Percentiles rank a stretch among this genome's conserved stretches.
Conservation (phyloP, 2,797 vertebrate genomes). For the Myioborus miniatus region DNA sequence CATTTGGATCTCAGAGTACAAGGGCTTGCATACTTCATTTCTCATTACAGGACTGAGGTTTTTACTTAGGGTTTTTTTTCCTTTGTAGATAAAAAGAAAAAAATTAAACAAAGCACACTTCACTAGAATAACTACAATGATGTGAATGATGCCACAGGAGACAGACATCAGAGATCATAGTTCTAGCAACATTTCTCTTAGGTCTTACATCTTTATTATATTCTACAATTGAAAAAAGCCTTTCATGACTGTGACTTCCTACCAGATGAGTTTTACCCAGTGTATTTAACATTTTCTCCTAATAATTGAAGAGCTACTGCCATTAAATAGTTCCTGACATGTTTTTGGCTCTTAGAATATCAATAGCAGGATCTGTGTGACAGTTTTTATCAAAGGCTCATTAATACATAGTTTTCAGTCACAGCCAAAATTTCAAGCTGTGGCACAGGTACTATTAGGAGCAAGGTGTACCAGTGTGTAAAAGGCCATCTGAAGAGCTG, state of each 20-base stretch:
- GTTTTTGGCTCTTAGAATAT: neutral
- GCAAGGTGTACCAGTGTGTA: neutral
- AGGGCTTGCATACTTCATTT: neutral
- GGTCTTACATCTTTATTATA: neutral
- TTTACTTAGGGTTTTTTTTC: neutral
- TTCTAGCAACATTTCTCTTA: neutral
- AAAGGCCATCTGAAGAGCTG: neutral
- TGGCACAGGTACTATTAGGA: neutral
- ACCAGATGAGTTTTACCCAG: neutral
- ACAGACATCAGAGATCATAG: neutral
- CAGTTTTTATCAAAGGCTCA: neutral
- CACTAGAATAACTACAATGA: neutral
- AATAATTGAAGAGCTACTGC: neutral
- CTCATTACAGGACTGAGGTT: neutral
- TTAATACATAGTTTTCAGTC: neutral
- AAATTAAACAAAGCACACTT: neutral
- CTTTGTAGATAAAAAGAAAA: conserved; percentile 18
- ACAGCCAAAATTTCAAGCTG: neutral
- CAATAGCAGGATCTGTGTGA: neutral
- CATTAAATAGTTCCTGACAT: neutral
- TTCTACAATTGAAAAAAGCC: neutral
- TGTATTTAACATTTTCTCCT: conserved; percentile 11
- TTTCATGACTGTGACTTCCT: neutral
- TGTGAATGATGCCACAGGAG: conserved; percentile 5
- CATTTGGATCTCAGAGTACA: neutral